Evolutionary conservation across 2,113 vertebrate species (phyloP).

Genomic region (Murina feae): DNA sequence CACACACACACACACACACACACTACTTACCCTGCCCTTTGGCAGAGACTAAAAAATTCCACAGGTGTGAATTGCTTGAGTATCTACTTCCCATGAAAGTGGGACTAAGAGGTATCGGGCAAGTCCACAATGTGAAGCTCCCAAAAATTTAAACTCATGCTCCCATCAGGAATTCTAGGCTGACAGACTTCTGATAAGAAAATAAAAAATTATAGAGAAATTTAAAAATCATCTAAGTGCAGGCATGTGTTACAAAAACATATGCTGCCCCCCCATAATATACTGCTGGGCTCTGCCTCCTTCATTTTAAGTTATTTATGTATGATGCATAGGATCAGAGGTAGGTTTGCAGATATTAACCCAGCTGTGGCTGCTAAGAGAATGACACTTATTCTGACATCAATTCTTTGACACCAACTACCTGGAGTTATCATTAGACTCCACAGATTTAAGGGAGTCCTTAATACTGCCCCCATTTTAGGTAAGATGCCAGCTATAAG

Average conservation of each 20-base stretch:
- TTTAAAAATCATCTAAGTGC: background rate
- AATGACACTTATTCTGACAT: background rate
- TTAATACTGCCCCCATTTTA: background rate
- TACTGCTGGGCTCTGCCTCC: background rate
- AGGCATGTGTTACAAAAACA: background rate
- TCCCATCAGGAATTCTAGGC: background rate
- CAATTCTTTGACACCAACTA: conserved; percentile 22
- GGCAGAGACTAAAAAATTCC: background rate
- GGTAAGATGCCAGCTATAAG: background rate
- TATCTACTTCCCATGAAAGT: background rate
- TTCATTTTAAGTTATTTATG: conserved; percentile 2
- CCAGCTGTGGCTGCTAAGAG: background rate
- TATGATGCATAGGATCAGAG: background rate
- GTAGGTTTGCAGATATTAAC: conserved; percentile 23
- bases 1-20: background rate
- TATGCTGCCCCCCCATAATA: background rate
- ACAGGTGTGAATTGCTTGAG: background rate
- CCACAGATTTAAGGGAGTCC: background rate
- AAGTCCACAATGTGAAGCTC: background rate
- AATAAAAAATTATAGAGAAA: background rate
- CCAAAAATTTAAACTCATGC: conserved; percentile 20
- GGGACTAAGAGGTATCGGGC: background rate
- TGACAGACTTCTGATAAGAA: background rate
- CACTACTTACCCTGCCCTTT: background rate
- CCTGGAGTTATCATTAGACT: background rate